Evolutionary conservation across 2,113 vertebrate genomes (phyloP).

Genomic region (Steatornis caripensis): DNA sequence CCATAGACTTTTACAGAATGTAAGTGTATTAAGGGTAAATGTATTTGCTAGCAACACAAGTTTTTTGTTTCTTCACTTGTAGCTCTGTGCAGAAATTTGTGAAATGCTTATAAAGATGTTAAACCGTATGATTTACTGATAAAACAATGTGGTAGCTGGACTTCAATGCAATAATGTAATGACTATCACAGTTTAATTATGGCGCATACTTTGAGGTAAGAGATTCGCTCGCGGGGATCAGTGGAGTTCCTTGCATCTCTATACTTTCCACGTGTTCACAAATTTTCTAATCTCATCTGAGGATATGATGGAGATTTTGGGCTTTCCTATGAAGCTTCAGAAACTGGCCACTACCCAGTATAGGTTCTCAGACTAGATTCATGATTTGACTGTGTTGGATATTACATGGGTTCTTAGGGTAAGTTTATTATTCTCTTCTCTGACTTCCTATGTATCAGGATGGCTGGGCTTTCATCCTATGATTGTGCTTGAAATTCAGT

Average conservation of each 20-base stretch:
- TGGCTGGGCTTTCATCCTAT: not conserved
- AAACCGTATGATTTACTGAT: not conserved
- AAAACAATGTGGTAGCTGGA: not conserved
- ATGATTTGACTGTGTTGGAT: not conserved
- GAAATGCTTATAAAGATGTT: not conserved
- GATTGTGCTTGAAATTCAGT: not conserved
- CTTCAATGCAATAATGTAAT: not conserved
- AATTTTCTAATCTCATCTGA: not conserved
- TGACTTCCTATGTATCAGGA: accelerated
- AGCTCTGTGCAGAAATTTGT: not conserved
- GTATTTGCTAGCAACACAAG: not conserved
- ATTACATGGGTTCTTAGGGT: not conserved
- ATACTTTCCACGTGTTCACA: not conserved
- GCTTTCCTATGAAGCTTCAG: not conserved
- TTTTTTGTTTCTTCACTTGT: not conserved
- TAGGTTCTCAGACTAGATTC: not conserved
- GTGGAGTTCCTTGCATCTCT: not conserved
- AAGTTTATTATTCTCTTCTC: not conserved
- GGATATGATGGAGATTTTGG: not conserved
- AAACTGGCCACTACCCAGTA: not conserved
- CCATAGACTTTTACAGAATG: not conserved
- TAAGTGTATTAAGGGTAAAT: not conserved
- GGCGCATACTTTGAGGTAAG: not conserved
- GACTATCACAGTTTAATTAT: not conserved
- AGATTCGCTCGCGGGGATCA: not conserved